Base-by-base conservation (phyloP, 2,888 invertebrate genomes). In the Atethmia centrago region DNA sequence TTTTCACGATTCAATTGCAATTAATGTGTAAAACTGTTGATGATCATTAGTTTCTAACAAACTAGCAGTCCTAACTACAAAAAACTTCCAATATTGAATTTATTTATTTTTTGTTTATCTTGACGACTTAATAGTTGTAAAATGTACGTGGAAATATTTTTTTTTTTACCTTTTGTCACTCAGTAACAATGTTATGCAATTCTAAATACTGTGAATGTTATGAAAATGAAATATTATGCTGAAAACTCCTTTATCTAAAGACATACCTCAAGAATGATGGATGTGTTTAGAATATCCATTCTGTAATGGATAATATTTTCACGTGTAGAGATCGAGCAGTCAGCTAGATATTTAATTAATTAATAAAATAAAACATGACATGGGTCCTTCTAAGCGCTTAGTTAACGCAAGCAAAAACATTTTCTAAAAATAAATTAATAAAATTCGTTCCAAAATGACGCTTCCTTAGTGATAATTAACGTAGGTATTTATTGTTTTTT, bases 381-480 rank as follows among this genome's bases (percentile, higher is more conserved):
- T 85, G 85, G 87, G 85, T 80, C 76, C 88, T 88, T 87, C 83
- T 69, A 79, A 58, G 68, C 76, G 84, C 83, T 82, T 86, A 82
- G 71, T 76, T 66, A 79, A 79, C 40, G 83, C 77, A 81, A 83
- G 74, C 81, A 82, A 79, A 73, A 28, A 73, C 51, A 58, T 67
- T 79, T 86, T 79, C 63, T 67, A 65, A 79, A 83, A 80, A 74
- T 71, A 75, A 80, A 77, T 78, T 72, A 77, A 80, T 83, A 85
- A 80, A 81, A 86, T 82, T 89, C 85, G 89, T 91, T 89, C 90
- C 89, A 88, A 92, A 90, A 90, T 87, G 88, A 93, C 89, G 94
- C 94, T 93, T 93, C 94, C 93, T 89, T 93, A 93, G 90, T 89
- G 85, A 85, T 91, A 89, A 87, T 87, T 88, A 88, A 89, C 82